Conservation (phyloP, 2,888 invertebrate species). For the Asteroscopus sphinx region DNA sequence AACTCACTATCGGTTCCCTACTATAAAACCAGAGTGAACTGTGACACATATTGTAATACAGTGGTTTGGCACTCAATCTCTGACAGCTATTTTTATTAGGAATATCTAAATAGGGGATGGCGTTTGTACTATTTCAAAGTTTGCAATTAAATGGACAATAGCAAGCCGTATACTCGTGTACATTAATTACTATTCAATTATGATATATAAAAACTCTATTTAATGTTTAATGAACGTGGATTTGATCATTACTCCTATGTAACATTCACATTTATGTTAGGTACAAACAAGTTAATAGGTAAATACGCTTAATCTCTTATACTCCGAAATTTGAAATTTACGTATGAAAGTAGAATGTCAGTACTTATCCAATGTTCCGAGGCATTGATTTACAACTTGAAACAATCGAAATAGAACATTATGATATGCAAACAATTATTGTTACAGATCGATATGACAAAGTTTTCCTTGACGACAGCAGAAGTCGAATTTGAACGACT, state of each 20-base stretch:
- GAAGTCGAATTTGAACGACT: slow-evolving; percentile 81
- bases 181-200: slow-evolving; percentile 65
- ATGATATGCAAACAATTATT: slow-evolving; percentile 70
- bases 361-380: slow-evolving; percentile 48
- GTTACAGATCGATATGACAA: slow-evolving; percentile 69
- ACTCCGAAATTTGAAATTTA: slow-evolving; percentile 63
- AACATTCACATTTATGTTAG: slow-evolving; percentile 77
- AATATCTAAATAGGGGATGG: slow-evolving; percentile 55
- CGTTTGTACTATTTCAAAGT: slow-evolving; percentile 76
- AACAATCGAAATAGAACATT: slow-evolving; percentile 40
- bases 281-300: slow-evolving; percentile 74
- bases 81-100: slow-evolving; percentile 56
- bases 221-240: slow-evolving; percentile 55
- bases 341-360: slow-evolving; percentile 64
- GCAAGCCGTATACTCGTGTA: slow-evolving; percentile 69
- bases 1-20: slow-evolving; percentile 62
- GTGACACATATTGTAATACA: slow-evolving; percentile 58
- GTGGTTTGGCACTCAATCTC: slow-evolving; percentile 84
- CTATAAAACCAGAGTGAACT: slow-evolving; percentile 39
- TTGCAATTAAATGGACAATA: slow-evolving; percentile 75
- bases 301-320: slow-evolving; percentile 58
- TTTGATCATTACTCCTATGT: slow-evolving; percentile 65
- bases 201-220: slow-evolving; percentile 70
- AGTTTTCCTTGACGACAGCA: slow-evolving; percentile 63
- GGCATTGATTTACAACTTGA: slow-evolving; percentile 34